Base-by-base conservation (phyloP, 1,140 invertebrate genomes). In the Orussus abietinus region DNA sequence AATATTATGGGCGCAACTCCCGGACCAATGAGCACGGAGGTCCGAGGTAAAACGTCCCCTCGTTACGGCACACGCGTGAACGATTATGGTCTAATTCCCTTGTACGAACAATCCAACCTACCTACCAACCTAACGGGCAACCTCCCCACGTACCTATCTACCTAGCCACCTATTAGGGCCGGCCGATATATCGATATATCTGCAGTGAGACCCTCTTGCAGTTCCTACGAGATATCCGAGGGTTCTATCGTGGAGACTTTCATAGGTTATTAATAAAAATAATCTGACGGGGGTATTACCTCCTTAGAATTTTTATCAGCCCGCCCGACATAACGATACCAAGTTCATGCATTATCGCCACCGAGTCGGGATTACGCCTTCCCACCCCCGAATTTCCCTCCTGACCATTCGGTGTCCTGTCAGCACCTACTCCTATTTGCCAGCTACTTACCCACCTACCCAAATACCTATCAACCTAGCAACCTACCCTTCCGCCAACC, bases 41-140 rank as follows among this genome's bases (percentile, higher is more conserved):
- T 59, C 48, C 53, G 47, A 56, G 46, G 44, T 37, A 45, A 53
- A 58, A 54, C 54, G 49, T 61, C 56, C 62, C 64, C 59, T 52
- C n/a, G n/a, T 51, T 42, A 51, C 47, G 49, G 37, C 59, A 51
- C 59, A 63, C 61, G 69, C 66, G 64, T 69, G 53, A 58, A 58
- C 57, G 64, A 69, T 62, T 66, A 62, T 57, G 63, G 63, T 69
- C 64, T 69, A 69, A 69, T 69, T 69, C 63, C 59, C 64, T 66
- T 65, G 57, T 63, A 62, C 55, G 53, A 55, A 52, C 57, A 60
- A 59, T 64, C 53, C 57, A 57, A 54, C 49, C 38, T 48, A 46
- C 39, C 35, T 42, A 29, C 38, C 32, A 32, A 21, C 26, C 17
- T 35, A 33, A n/a, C 31, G n/a, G n/a, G n/a, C n/a, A n/a, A n/a